A percentile compares a stretch with the other conserved stretches of the same genome.
Conservation (phyloP, 2,888 invertebrate species). For the Ennomos erosarius region DNA sequence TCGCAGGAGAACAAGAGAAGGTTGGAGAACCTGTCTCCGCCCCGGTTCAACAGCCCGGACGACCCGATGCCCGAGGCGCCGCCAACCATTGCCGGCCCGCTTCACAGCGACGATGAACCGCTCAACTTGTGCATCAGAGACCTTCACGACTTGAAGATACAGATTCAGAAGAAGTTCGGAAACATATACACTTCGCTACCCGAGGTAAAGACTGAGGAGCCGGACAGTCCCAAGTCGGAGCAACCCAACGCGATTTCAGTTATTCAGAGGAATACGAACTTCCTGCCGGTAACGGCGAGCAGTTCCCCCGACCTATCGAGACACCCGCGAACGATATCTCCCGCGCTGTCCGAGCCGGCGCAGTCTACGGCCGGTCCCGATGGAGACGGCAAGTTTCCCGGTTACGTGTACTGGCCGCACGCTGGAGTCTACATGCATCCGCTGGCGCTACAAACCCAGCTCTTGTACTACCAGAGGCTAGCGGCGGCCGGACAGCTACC, state of each 20-base stretch:
- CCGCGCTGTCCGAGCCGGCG: slow-evolving; percentile 72
- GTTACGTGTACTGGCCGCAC: slow-evolving; percentile 89
- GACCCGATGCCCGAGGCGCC: slow-evolving; percentile 72
- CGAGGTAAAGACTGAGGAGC: slow-evolving; percentile 86
- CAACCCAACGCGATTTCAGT: slow-evolving; percentile 78
- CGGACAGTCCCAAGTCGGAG: slow-evolving; percentile 72
- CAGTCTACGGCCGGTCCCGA: slow-evolving; percentile 67
- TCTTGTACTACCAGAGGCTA: slow-evolving; percentile 90
- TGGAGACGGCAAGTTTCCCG: slow-evolving; percentile 70
- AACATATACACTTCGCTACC: slow-evolving; percentile 85
- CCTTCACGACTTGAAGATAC: slow-evolving; percentile 88
- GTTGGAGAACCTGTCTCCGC: slow-evolving; percentile 65
- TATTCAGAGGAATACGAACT: slow-evolving; percentile 75
- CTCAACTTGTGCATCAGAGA: slow-evolving; percentile 94
- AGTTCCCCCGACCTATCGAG: slow-evolving; percentile 76
- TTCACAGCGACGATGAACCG: slow-evolving; percentile 87
- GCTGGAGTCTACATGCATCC: slow-evolving; percentile 90
- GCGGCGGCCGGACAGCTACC: slow-evolving; percentile 83
- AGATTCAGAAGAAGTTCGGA: slow-evolving; percentile 86
- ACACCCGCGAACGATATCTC: slow-evolving; percentile 60
- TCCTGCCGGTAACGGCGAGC: slow-evolving; percentile 67
- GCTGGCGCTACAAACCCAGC: slow-evolving; percentile 88
- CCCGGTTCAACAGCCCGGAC: slow-evolving; percentile 66
- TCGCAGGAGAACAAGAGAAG: slow-evolving; percentile 87
- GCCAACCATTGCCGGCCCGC: slow-evolving; percentile 60